Evolutionary conservation across 1,140 invertebrate species (phyloP).

Genomic region (Hirudo medicinalis): DNA sequence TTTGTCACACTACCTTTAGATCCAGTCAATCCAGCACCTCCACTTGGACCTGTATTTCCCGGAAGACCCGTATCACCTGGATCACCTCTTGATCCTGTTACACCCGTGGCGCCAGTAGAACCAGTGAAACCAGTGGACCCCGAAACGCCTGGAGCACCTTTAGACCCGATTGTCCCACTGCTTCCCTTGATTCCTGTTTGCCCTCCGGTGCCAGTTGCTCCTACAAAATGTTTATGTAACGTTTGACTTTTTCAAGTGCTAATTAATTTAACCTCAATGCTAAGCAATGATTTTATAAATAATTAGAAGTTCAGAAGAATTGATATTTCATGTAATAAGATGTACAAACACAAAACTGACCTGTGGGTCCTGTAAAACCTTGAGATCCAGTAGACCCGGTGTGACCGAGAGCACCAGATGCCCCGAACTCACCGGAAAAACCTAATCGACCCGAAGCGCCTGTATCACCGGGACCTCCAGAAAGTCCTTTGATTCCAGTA

Average conservation of each 20-base stretch:
- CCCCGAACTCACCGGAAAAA: background rate
- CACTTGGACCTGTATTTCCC: background rate
- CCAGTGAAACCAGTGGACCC: background rate
- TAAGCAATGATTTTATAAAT: too few relatives aligned
- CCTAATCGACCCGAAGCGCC: background rate
- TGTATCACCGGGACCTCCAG: conserved; percentile 6
- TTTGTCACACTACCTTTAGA: background rate
- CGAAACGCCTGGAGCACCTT: background rate
- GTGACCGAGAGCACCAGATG: background rate
- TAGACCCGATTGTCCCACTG: background rate
- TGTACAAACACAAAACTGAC: too few relatives aligned
- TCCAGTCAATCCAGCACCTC: background rate
- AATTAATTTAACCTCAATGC: too few relatives aligned
- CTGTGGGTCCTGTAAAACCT: too few relatives aligned
- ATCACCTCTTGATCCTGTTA: background rate
- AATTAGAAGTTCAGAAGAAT: too few relatives aligned
- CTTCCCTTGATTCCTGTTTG: too few relatives aligned
- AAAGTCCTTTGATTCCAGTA: background rate
- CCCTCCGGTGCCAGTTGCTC: too few relatives aligned
- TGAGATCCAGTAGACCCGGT: conserved; percentile 8
- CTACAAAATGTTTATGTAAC: too few relatives aligned
- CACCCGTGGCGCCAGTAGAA: background rate
- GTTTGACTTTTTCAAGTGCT: too few relatives aligned
- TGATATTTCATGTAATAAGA: too few relatives aligned
- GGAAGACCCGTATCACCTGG: background rate